Evolutionary conservation across 2,888 invertebrate genomes (phyloP), one percentile per base, ranked within the genome.

Genomic region (Chloromyia formosa): DNA sequence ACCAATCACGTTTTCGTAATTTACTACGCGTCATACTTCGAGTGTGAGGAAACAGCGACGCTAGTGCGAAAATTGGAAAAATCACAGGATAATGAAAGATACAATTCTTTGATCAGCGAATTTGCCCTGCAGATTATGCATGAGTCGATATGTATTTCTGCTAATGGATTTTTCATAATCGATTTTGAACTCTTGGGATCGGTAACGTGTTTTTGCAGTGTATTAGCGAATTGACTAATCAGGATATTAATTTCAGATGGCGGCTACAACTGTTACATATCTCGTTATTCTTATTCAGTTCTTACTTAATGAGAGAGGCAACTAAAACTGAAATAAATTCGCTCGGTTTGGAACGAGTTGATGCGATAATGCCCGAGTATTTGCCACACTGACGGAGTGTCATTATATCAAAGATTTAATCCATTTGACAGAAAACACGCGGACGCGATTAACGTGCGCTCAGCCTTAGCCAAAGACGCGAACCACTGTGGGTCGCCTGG

Each of bases 271-370:
- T 72, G 81, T 83, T 4, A 84, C 82, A 0, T 83, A 83, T 75
- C 78, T 83, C 49, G 82, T 84, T 54, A 84, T 86, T 7, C 80
- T 85, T 12, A 81, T 85, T 75, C 85, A 85, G 71, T 84, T 85
- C 71, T 82, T 83, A 82, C 80, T 84, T 10, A 81, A 82, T 9
- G 83, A 83, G 77, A 80, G 14, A 23, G 27, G 18, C 1, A 9
- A 64, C 12, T 49, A 49, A 49, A 49, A n/a, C n/a, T 42, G 12
- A 42, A 42, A 42, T 42, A 42, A 42, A 42, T 42, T 42, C n/a
- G n/a, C n/a, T n/a, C n/a, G n/a, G n/a, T n/a, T n/a, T n/a, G n/a
- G n/a, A n/a, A n/a, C n/a, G n/a, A n/a, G n/a, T n/a, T n/a, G n/a
- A n/a, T n/a, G n/a, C n/a, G n/a, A n/a, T n/a, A n/a, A n/a, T n/a